phyloP scores from a whole-genome alignment of 64 coral and sea anemone genomes.

The Stichodactyla mertensii region DNA sequence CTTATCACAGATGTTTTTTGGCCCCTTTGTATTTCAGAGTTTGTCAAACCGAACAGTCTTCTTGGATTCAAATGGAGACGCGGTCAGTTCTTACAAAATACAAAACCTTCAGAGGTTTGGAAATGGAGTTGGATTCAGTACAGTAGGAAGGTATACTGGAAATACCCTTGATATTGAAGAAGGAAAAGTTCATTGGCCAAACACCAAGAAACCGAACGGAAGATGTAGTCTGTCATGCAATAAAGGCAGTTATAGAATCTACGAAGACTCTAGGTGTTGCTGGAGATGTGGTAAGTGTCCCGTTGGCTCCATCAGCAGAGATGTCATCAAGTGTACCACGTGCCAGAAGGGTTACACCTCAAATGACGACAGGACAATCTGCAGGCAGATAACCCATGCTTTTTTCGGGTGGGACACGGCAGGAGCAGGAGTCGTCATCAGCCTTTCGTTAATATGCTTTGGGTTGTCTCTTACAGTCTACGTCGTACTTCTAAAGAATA shows the following conservation, averaged over 20 bases:
- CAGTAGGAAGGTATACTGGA: conserved; percentile 24
- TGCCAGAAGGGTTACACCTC: conserved; percentile 25
- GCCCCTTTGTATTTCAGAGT: conserved; percentile 28
- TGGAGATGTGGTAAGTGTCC: conserved; percentile 57
- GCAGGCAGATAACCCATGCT: neutral
- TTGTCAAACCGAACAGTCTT: conserved; percentile 21
- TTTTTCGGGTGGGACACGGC: conserved; percentile 45
- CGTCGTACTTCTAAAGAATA: conserved; percentile 23
- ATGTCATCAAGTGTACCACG: conserved; percentile 4
- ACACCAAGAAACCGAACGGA: neutral
- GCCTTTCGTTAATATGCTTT: conserved; percentile 16
- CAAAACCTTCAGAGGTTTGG: conserved; percentile 25
- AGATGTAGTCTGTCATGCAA: conserved; percentile 37
- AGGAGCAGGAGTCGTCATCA: conserved; percentile 17
- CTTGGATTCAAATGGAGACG: conserved; percentile 47
- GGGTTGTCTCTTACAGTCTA: conserved; percentile 9
- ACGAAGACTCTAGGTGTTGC: conserved; percentile 39
- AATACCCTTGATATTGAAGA: conserved; percentile 22
- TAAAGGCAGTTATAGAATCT: conserved; percentile 27
- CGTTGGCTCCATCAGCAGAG: conserved; percentile 34
- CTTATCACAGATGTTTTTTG: conserved; percentile 27
- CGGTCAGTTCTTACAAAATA: conserved; percentile 31
- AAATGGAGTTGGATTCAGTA: neutral
- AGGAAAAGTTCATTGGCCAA: conserved; percentile 27
- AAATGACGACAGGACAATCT: conserved; percentile 34